Conservation (phyloP, 2,113 vertebrate genomes). For the Tympanuchus pallidicinctus region DNA sequence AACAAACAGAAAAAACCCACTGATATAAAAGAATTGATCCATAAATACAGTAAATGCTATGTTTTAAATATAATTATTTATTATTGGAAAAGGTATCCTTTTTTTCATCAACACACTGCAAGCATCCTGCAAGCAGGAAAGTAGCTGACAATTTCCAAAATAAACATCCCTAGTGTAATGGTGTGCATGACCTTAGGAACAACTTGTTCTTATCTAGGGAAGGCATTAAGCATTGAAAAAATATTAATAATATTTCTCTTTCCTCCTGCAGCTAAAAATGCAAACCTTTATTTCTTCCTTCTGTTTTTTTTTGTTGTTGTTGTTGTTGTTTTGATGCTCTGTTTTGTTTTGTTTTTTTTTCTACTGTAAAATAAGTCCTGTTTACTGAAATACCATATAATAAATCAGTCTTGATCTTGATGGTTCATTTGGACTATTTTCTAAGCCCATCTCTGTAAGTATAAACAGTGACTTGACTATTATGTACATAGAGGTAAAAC, state of each 20-base stretch:
- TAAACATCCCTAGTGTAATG: not conserved
- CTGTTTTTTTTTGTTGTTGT: not conserved
- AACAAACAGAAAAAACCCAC: not conserved
- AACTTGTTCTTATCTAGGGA: not conserved
- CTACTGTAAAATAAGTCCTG: not conserved
- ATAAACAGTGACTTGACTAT: not conserved
- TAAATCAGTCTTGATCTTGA: not conserved
- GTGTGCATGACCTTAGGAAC: not conserved
- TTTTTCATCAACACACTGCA: not conserved
- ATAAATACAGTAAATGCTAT: not conserved
- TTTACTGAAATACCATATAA: not conserved
- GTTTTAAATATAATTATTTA: not conserved
- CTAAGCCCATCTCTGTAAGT: not conserved
- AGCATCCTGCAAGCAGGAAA: not conserved
- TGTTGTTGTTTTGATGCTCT: slow-evolving; percentile 6
- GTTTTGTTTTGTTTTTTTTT: not conserved
- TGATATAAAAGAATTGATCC: not conserved
- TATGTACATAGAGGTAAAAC: not conserved
- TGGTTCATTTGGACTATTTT: not conserved
- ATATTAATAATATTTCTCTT: not conserved
- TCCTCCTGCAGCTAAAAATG: not conserved
- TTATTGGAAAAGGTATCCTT: not conserved
- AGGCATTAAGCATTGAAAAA: not conserved
- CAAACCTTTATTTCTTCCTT: slow-evolving; percentile 9
- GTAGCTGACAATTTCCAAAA: not conserved